A percentile compares a stretch with the other conserved stretches of the same genome.
Conservation (phyloP, 1,140 invertebrate genomes). For the Centruroides sculpturatus region DNA sequence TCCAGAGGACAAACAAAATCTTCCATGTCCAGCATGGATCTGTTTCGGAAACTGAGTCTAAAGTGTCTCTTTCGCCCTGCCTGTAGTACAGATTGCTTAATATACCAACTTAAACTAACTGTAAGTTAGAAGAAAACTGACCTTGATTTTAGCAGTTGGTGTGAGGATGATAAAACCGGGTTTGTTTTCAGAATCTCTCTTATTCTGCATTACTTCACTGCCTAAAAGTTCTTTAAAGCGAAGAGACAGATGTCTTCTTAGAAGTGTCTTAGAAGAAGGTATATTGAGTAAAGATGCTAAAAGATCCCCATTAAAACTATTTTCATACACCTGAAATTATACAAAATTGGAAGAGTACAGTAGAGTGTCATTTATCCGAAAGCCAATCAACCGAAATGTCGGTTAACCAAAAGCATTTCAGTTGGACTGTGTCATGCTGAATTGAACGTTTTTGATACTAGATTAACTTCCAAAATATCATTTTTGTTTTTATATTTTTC, state of each 20-base stretch:
- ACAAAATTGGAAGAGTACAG: no score
- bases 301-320: conserved; percentile 83
- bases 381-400: no score
- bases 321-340: conserved; percentile 51
- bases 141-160: conserved; percentile 80
- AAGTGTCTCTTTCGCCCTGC: conserved; percentile 5
- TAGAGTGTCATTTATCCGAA: no score
- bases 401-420: no score
- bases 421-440: no score
- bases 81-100: not conserved
- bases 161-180: conserved; percentile 71
- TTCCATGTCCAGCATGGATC: conserved; percentile 5
- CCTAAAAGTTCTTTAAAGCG: conserved; percentile 82
- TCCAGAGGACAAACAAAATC: conserved; percentile 13
- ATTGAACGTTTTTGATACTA: no score
- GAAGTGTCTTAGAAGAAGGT: conserved; percentile 78
- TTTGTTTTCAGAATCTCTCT: conserved; percentile 69
- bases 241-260: conserved; percentile 84
- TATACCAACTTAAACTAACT: not conserved
- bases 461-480: no score
- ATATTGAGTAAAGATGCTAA: conserved; percentile 88
- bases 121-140: conserved; percentile 25
- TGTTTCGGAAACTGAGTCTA: conserved; percentile 7
- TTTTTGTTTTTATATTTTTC: no score
- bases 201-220: conserved; percentile 70